Evolutionary conservation across 1,140 invertebrate species (phyloP).

Genomic region (Phymorhynchus buccinoides): DNA sequence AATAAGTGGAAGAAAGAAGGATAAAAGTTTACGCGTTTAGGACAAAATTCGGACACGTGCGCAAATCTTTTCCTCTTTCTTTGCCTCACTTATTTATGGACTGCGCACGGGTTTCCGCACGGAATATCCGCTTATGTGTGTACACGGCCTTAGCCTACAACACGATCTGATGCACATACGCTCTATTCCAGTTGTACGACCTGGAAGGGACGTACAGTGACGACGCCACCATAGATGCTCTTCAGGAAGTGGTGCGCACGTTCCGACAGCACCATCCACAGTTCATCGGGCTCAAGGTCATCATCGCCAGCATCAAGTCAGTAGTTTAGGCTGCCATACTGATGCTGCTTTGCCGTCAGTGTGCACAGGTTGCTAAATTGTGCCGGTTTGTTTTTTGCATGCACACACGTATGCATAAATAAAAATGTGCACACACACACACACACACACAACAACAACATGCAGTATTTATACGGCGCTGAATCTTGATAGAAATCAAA

Average conservation of each 20-base stretch:
- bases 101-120: too few species aligned
- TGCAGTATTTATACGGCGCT: too few species aligned
- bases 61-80: too few species aligned
- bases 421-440: background rate
- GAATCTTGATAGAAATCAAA: too few species aligned
- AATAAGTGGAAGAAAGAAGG: too few species aligned
- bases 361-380: background rate
- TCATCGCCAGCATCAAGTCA: constrained; percentile 28
- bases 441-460: background rate
- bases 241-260: background rate
- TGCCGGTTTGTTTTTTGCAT: background rate
- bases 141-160: too few species aligned
- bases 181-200: constrained; percentile 26
- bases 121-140: too few species aligned
- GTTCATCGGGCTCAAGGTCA: constrained; percentile 12
- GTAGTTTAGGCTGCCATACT: background rate
- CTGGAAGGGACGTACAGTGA: constrained; percentile 21
- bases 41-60: too few species aligned
- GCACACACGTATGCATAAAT: background rate
- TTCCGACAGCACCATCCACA: background rate
- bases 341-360: background rate
- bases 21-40: too few species aligned
- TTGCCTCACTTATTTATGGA: too few species aligned
- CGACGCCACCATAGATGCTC: background rate
- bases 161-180: too few species aligned